These are phyloP conservation scores for Gasteruption jaculator DNA, from an alignment of 2,888 invertebrate species.

Conservation along the genomic window DNA sequence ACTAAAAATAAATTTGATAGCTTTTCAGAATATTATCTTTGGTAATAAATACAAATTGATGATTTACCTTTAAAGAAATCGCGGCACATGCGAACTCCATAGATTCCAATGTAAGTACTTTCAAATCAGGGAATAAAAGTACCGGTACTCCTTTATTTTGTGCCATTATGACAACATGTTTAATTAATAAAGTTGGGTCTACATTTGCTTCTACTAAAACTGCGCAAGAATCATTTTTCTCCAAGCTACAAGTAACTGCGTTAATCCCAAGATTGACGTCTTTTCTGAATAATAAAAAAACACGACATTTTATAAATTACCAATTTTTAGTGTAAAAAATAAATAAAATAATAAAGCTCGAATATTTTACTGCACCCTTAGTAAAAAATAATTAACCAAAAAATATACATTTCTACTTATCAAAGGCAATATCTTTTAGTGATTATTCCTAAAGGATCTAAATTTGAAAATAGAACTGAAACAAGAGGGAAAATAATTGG, in stretches of 20 bases:
- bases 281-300: constrained; percentile 27
- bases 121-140: constrained; percentile 38
- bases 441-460: too few species aligned
- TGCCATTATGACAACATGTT: constrained; percentile 43
- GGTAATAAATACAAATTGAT: not conserved
- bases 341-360: constrained; percentile 7
- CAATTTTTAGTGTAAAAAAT: not conserved
- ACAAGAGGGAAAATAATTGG: too few species aligned
- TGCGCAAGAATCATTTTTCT: constrained; percentile 34
- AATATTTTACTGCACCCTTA: too few species aligned
- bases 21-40: too few species aligned
- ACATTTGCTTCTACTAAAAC: constrained; percentile 40
- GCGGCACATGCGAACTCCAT: constrained; percentile 38
- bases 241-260: constrained; percentile 40
- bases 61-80: constrained; percentile 38
- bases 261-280: constrained; percentile 40
- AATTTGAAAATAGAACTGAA: too few species aligned
- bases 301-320: too few species aligned
- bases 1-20: too few species aligned
- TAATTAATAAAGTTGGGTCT: constrained; percentile 37
- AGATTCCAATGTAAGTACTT: constrained; percentile 30
- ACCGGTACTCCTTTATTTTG: constrained; percentile 38
- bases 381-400: too few species aligned
- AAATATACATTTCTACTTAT: too few species aligned
- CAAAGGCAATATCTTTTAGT: too few species aligned